Evolutionary conservation across 2,113 vertebrate species (phyloP), one percentile per base, ranked within the genome.

Genomic region (Bos javanicus): DNA sequence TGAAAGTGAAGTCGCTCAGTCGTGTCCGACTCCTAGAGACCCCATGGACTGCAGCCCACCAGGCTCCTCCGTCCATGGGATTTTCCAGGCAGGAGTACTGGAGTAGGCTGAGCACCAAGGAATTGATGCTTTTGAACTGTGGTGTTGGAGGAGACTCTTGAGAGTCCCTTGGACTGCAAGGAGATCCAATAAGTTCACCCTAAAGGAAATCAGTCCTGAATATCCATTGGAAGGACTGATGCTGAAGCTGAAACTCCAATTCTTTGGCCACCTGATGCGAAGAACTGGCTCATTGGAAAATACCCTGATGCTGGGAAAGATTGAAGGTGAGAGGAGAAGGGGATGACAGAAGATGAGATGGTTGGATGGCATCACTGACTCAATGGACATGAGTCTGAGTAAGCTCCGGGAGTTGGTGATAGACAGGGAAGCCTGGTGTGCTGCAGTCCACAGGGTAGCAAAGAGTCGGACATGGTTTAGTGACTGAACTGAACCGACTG

Each of bases 41-140:
- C 43, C 43, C 43, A 46, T 7, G 43, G 43, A 46, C 43, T 7
- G 43, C 43, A 46, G 43, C 43, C 43, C 43, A 46, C 43, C 43
- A 46, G 43, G 43, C 43, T 46, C 43, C 43, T 46, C 43, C 6
- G 1, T 46, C 43, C 43, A 46, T 46, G 43, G 43, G 6, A 46
- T 7, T 46, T 46, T 46, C 43, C 43, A 46, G 43, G 43, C 43
- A 46, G 7, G 6, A 46, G 43, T 46, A 46, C 43, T 46, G 6
- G 43, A 46, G 43, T 46, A 6, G 43, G 43, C 43, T 67, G 64
- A 67, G 64, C 0, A 0, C 64, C 0, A 0, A 67, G n/a, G 64
- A 67, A 36, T 67, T 21, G n/a, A 67, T 36, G n/a, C n/a, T 67
- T 67, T 67, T 67, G 64, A 67, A 67, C n/a, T 67, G 64, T 36